Base-by-base conservation (phyloP, 1,140 invertebrate species). In the Dryas iulia region DNA sequence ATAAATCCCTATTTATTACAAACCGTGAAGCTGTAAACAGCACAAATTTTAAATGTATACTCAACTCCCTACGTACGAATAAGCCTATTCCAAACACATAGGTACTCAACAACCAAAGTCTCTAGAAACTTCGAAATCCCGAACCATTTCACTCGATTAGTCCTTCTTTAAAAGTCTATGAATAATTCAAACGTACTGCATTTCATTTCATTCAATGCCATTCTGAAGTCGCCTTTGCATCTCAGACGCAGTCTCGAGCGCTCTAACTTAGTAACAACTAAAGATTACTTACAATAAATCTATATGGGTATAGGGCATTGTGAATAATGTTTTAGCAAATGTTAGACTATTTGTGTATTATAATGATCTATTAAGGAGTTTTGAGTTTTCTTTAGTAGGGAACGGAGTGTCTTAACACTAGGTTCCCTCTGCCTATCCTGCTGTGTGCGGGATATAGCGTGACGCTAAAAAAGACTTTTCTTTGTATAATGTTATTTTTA, bases 141-240 rank as follows among this genome's bases (percentile, higher is more conserved):
- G 52, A 56, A 47, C 61, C 63, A 61, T 71, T 71, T 66, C 63
- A 61, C 62, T 71, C 62, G 59, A 71, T 71, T 71, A 71, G 69
- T 61, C 69, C 53, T 71, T 66, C 69, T 71, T 66, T 66, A 47
- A 28, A 66, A 71, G 52, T 66, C 63, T 59, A 71, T 71, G 69
- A 71, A 71, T 71, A 61, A 71, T 71, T 71, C 69, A 71, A 35
- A 52, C 57, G 25, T 57, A 59, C 52, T 33, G 62, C 63, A 71
- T 71, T 59, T 35, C 54, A 62, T 66, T 62, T 25, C 63, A 62
- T 66, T 66, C 52, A 61, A 54, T 61, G 63, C 63, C 60, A 54
- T 71, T 66, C 63, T 30, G 31, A 66, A 66, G 61, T 66, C 60
- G 59, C 26, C 60, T 59, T 64, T 69, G 61, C 60, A 69, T 63